Evolutionary conservation across 1,140 invertebrate species (phyloP).

Genomic region (Sinonovacula constricta): DNA sequence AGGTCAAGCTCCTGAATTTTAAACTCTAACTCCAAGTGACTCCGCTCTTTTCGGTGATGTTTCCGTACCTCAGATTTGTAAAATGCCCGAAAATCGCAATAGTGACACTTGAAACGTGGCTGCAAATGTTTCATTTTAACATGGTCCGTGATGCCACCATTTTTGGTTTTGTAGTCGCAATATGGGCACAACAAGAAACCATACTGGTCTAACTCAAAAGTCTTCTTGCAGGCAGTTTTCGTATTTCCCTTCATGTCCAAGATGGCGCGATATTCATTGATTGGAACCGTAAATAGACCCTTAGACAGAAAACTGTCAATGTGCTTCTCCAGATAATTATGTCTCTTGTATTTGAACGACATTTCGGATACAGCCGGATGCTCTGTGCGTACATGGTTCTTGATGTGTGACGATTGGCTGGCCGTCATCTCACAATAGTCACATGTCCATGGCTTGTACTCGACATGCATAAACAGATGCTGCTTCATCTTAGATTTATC

Average conservation of each 20-base stretch:
- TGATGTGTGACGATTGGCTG: constrained; percentile 50
- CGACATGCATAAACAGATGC: constrained; percentile 49
- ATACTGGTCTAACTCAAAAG: constrained; percentile 25
- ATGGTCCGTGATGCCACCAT: constrained; percentile 42
- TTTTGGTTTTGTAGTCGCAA: constrained; percentile 41
- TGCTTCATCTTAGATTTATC: constrained; percentile 54
- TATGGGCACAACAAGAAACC: constrained; percentile 41
- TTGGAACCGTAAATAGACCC: constrained; percentile 41
- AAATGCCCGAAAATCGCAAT: constrained; percentile 44
- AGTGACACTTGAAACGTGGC: constrained; percentile 52
- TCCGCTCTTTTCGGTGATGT: constrained; percentile 47
- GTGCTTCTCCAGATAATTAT: constrained; percentile 50
- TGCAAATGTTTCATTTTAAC: constrained; percentile 51
- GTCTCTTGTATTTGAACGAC: constrained; percentile 46
- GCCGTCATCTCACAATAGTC: constrained; percentile 51
- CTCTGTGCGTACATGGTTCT: constrained; percentile 47
- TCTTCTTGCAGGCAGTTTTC: constrained; percentile 31
- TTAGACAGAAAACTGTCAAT: constrained; percentile 43
- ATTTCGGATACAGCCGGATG: constrained; percentile 26
- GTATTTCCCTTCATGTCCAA: constrained; percentile 51
- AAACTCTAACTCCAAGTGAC: constrained; percentile 19
- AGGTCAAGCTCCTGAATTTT: constrained; percentile 44
- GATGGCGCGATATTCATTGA: constrained; percentile 42
- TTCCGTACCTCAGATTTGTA: constrained; percentile 48
- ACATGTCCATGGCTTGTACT: constrained; percentile 52